Base-by-base conservation (phyloP, 2,888 invertebrate species). In the Dolichopus griseipennis region DNA sequence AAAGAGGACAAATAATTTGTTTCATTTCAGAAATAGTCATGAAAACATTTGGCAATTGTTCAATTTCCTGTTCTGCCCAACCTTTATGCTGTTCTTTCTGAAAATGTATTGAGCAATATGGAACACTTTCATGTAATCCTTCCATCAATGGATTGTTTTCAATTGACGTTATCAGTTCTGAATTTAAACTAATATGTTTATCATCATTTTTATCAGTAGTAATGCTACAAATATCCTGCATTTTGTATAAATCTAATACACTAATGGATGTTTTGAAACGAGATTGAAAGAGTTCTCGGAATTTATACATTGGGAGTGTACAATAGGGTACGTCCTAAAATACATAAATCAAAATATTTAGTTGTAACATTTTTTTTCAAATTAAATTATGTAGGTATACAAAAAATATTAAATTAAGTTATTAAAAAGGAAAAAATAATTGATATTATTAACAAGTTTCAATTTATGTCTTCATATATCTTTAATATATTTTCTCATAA, bases 261-360 rank as follows among this genome's bases (percentile, higher is more conserved):
- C 88, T 87, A 61, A 88, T 85, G 4, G 89, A 88, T 66, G 88
- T 87, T 77, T 90, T 87, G 76, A 87, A 90, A n/a, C 92, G 87
- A 70, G 89, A 88, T 78, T 92, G 91, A 76, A 90, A 90, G 75
- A 92, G 83, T 79, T 92, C 90, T 69, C 92, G 87, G 75, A 93
- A 91, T 77, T 90, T 90, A 78, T 91, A 92, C 69, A 93, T 84
- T 8, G 92, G 91, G 73, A 93, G 83, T 70, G 85, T 85, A 77
- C 88, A 87, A 12, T 87, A 87, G 33, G 92, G 90, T 52, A 90
- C 90, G 78, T 92, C 92, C 84, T 88, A 78, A 66, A 75, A 52
- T 37, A n/a, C 33, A 67, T n/a, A 21, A 43, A 67, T 2, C 22
- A 27, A 27, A 37, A 20, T 27, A 63, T 63, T 62, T 66, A 64